Evolutionary conservation across 2,888 invertebrate genomes (phyloP), one percentile per base, ranked within the genome.

Genomic region (Sicus ferrugineus): DNA sequence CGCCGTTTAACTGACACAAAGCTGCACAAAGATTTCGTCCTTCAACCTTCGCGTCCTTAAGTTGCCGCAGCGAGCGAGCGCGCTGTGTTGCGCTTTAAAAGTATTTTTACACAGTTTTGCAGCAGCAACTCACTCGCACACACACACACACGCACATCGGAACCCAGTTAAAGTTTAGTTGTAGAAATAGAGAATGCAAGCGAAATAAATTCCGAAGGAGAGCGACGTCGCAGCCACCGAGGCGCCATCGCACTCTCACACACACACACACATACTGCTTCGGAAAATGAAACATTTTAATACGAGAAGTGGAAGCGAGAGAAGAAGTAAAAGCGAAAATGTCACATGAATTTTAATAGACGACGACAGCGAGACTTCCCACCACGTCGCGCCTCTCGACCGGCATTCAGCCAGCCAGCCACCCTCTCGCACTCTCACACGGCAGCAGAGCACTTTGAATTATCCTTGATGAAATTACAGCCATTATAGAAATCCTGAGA

Each of bases 381-480:
- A 23, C 38, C 38, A 19, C 23, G 26, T 21, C 26, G 5, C 14
- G 7, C 30, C 38, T 52, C 21, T 14, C 14, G 11, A 23, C 1
- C 52, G 50, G 52, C 2, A 52, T 21, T 21, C 52, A 52, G 9
- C 19, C 14, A 38, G 14, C 38, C 7, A 38, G 38, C 3, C 9
- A 3, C 9, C 19, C n/a, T 5, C 46, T 46, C 46, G 3, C n/a
- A 5, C 46, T 16, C 46, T 46, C n/a, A n/a, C n/a, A 5, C n/a
- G 14, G 34, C 34, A 34, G 23, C 38, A 38, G 34, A 31, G 23
- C 38, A 38, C 65, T 58, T 19, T 30, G 42, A 59, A 59, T 67
- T 67, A 67, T 67, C 59, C 67, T 59, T 67, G 67, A 59, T 67
- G 31, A 59, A 67, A 67, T 67, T 59, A 59, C 50, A 59, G 16